These are phyloP conservation scores for Trissonchulus sp. DNA, from an alignment of 2,888 invertebrate species.

Conservation along the genomic window DNA sequence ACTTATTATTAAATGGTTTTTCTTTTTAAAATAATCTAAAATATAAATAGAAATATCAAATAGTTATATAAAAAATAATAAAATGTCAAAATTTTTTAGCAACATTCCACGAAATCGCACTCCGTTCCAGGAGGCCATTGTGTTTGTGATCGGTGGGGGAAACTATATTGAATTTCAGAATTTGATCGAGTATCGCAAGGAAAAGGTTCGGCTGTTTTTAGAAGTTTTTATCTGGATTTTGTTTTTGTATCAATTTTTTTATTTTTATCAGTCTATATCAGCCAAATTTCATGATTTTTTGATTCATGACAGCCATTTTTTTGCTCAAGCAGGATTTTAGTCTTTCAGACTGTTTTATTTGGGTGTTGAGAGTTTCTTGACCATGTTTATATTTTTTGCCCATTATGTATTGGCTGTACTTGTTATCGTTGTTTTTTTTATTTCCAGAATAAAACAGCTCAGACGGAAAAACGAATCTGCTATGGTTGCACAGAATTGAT, in stretches of 20 bases:
- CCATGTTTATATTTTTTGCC: neutral
- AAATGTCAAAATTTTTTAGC: no score
- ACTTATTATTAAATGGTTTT: no score
- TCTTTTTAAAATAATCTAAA: no score
- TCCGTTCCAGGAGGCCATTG: conserved; percentile 52
- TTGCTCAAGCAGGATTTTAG: no score
- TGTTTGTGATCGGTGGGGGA: conserved; percentile 61
- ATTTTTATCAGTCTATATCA: neutral
- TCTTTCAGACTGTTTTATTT: no score
- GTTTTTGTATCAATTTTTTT: neutral
- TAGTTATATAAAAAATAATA: no score
- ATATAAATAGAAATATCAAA: no score
- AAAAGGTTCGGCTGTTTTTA: no score
- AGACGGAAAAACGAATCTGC: conserved; percentile 66
- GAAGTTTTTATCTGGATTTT: no score
- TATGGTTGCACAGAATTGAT: conserved; percentile 91
- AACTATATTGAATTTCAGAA: conserved; percentile 99
- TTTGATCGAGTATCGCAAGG: conserved; percentile 85
- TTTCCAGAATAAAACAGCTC: neutral
- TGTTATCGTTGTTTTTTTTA: neutral
- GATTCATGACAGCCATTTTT: no score
- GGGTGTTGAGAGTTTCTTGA: no score
- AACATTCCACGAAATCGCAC: conserved; percentile 33
- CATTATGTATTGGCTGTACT: neutral
- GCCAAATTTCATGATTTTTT: no score